Conservation (phyloP, 2,113 vertebrate species). For the Ceyx cyanopectus region DNA sequence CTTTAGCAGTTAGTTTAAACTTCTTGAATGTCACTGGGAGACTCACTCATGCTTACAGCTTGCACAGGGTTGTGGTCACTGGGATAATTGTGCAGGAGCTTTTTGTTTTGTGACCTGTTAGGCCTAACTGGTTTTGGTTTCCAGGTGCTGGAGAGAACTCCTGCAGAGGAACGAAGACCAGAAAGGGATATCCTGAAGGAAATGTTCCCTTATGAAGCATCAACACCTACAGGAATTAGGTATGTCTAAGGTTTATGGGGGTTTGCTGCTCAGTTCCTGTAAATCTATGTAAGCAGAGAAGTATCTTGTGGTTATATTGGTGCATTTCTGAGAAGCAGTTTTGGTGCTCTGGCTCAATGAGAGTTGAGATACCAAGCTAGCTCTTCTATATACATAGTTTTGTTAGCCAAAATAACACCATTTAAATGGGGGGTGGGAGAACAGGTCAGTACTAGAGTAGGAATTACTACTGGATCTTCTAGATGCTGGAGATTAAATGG, state of each 20-base stretch:
- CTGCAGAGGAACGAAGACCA: conserved; percentile 76
- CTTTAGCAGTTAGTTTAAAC: neutral
- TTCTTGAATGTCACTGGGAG: conserved; percentile 55
- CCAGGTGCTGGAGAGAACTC: conserved; percentile 83
- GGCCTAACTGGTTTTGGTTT: neutral
- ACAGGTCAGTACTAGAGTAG: neutral
- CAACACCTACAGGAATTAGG: conserved; percentile 91
- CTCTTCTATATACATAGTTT: neutral
- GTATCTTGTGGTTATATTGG: neutral
- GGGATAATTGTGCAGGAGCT: neutral
- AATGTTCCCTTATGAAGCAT: conserved; percentile 84
- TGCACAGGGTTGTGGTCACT: conserved; percentile 14
- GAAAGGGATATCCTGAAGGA: conserved; percentile 89
- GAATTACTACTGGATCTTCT: neutral
- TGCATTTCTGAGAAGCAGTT: neutral
- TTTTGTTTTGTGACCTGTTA: neutral
- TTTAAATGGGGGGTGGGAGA: neutral
- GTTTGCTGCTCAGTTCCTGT: neutral
- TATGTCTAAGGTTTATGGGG: conserved; percentile 54
- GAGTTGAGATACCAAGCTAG: neutral
- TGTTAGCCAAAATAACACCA: neutral
- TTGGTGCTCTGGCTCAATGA: neutral
- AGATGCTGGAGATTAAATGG: neutral
- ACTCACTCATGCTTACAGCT: neutral
- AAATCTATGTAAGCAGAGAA: neutral